Percentiles rank a stretch among this genome's conserved stretches.
These are phyloP conservation scores for Nomada goodeniana DNA, from an alignment of 2,888 invertebrate genomes.

Conservation along the genomic window DNA sequence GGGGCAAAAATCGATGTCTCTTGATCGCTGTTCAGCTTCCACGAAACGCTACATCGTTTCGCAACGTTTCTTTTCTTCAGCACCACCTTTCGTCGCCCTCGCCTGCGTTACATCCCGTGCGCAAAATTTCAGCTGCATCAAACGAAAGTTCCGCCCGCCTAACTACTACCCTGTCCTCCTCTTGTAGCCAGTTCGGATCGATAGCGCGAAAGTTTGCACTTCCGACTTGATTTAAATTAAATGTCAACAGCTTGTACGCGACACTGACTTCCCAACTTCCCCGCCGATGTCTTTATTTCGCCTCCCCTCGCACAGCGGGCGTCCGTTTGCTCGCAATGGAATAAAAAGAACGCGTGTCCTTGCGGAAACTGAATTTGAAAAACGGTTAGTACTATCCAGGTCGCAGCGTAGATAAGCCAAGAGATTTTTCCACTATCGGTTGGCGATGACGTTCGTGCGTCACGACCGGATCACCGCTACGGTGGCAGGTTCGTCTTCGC, in stretches of 20 bases:
- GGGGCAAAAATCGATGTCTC: slow-evolving; percentile 5
- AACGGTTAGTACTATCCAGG: too few relatives aligned
- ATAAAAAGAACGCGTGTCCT: background rate
- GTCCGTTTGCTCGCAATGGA: background rate
- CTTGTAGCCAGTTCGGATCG: slow-evolving; percentile 51
- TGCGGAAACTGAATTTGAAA: background rate
- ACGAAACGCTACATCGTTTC: slow-evolving; percentile 5
- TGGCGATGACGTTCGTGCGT: slow-evolving; percentile 32
- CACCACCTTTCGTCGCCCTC: slow-evolving; percentile 27
- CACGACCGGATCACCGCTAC: slow-evolving; percentile 25
- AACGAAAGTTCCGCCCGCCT: slow-evolving; percentile 16
- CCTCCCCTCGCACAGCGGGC: background rate
- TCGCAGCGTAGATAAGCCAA: too few relatives aligned
- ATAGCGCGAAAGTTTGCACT: slow-evolving; percentile 50
- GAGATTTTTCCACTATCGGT: background rate
- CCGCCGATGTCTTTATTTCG: background rate
- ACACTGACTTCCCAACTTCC: slow-evolving; percentile 41
- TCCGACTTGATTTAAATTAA: slow-evolving; percentile 64
- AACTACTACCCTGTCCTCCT: slow-evolving; percentile 27
- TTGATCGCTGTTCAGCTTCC: background rate
- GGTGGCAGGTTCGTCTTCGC: slow-evolving; percentile 71
- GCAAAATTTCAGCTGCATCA: slow-evolving; percentile 2
- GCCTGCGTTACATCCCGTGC: background rate
- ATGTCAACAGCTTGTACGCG: slow-evolving; percentile 61
- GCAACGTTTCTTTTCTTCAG: slow-evolving; percentile 12